Evolutionary conservation across 64 coral and sea anemone genomes (phyloP).

Genomic region (Actinia equina): DNA sequence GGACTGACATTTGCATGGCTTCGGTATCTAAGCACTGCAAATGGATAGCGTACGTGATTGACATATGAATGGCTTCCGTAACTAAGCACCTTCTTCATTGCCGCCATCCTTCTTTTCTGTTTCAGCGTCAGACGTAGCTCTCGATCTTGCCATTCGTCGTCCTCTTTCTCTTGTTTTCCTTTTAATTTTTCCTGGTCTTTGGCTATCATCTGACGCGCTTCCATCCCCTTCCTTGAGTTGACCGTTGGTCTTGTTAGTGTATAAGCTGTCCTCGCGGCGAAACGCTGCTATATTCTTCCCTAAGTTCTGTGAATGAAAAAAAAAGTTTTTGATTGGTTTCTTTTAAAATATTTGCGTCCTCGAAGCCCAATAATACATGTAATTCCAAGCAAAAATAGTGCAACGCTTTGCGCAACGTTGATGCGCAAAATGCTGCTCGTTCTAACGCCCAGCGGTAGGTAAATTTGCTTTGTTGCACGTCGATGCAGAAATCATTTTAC

Average conservation of each 20-base stretch:
- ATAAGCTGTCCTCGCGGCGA: conserved; percentile 32
- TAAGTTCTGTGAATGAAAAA: conserved; percentile 9
- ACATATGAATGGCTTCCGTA: not conserved
- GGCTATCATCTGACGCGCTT: not conserved
- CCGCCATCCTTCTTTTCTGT: not conserved
- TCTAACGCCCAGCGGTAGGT: too few species aligned
- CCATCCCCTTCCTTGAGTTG: not conserved
- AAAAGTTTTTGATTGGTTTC: not conserved
- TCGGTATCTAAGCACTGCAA: too few species aligned
- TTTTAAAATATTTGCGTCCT: not conserved
- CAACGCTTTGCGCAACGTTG: too few species aligned
- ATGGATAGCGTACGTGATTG: too few species aligned
- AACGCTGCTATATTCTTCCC: conserved; percentile 45
- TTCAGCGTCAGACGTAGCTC: not conserved
- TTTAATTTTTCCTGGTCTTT: not conserved
- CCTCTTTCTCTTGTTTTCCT: not conserved
- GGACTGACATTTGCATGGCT: too few species aligned
- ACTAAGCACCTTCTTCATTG: conserved; percentile 27
- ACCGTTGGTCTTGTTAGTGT: conserved; percentile 16
- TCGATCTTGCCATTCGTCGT: conserved; percentile 17
- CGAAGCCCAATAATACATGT: too few species aligned
- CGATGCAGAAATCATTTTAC: too few species aligned
- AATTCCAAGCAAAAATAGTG: too few species aligned
- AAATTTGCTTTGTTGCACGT: too few species aligned
- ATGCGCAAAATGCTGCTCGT: not conserved